Conservation (phyloP, 2,113 vertebrate genomes). For the Lophochroa leadbeateri region DNA sequence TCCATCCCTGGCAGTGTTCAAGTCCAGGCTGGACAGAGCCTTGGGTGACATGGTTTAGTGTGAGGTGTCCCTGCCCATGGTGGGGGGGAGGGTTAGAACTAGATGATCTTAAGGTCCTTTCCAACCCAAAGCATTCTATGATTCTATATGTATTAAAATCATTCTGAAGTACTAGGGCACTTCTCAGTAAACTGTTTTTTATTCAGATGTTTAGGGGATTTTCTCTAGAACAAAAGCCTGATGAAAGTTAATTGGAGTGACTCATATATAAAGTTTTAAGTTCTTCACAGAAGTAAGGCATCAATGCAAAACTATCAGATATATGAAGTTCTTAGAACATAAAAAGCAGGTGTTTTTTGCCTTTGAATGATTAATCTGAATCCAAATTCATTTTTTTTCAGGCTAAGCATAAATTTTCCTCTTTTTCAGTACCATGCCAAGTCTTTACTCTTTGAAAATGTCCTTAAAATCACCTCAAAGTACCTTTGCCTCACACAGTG, state of each 20-base stretch:
- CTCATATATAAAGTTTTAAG: not conserved
- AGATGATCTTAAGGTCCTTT: not conserved
- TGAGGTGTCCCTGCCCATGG: not conserved
- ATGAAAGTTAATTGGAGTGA: not conserved
- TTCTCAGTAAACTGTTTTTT: not conserved
- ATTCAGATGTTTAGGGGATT: not conserved
- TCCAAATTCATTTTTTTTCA: not conserved
- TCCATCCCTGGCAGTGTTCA: not conserved
- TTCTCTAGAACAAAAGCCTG: not conserved
- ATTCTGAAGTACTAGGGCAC: not conserved
- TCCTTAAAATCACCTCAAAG: slow-evolving; percentile 23
- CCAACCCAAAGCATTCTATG: not conserved
- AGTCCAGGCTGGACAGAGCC: not conserved
- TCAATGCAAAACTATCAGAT: not conserved
- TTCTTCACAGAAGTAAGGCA: not conserved
- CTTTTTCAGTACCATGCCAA: not conserved
- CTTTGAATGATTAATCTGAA: slow-evolving; percentile 32
- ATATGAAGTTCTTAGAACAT: not conserved
- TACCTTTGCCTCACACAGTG: not conserved
- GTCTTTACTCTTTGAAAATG: slow-evolving; percentile 10
- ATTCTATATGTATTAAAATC: not conserved
- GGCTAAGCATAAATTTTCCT: not conserved
- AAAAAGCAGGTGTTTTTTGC: not conserved
- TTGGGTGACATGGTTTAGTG: not conserved
- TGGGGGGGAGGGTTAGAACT: not conserved